phyloP scores from a whole-genome alignment of 2,888 invertebrate genomes.

The Idaea aversata region DNA sequence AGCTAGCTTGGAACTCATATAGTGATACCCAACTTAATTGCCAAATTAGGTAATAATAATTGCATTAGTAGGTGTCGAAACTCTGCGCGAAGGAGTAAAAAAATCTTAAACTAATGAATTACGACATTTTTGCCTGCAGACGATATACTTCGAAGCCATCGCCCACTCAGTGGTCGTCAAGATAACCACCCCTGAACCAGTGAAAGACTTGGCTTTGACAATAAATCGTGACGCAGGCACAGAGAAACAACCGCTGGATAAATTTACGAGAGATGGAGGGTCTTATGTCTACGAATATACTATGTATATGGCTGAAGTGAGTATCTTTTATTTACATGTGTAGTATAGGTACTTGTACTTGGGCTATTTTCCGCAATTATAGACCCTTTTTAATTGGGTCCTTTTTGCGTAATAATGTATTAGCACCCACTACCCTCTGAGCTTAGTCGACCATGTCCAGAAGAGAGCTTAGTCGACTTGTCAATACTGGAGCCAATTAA shows the following conservation, averaged over 20 bases:
- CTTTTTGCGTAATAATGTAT: too few species aligned
- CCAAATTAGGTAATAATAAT: not conserved
- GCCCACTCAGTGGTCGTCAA: conserved; percentile 78
- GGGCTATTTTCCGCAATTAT: too few species aligned
- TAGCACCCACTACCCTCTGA: too few species aligned
- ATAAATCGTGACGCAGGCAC: conserved; percentile 39
- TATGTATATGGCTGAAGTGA: conserved; percentile 63
- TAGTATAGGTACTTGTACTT: too few species aligned
- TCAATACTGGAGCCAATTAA: too few species aligned
- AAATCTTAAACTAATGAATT: conserved; percentile 4
- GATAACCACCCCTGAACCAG: conserved; percentile 68
- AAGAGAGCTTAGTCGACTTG: too few species aligned
- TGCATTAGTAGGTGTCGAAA: too few species aligned
- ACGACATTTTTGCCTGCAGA: conserved; percentile 46
- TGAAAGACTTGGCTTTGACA: conserved; percentile 66
- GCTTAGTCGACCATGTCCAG: too few species aligned
- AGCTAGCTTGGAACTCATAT: not conserved
- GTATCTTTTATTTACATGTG: too few species aligned
- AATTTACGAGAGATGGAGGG: conserved; percentile 32
- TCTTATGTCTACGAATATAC: conserved; percentile 60
- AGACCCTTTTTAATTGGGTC: too few species aligned
- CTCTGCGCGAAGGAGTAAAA: too few species aligned
- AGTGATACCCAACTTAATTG: not conserved
- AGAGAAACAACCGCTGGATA: conserved; percentile 37
- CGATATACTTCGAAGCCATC: conserved; percentile 74